Base-by-base conservation (phyloP, 2,113 vertebrate species). In the Gymnorhina tibicen region DNA sequence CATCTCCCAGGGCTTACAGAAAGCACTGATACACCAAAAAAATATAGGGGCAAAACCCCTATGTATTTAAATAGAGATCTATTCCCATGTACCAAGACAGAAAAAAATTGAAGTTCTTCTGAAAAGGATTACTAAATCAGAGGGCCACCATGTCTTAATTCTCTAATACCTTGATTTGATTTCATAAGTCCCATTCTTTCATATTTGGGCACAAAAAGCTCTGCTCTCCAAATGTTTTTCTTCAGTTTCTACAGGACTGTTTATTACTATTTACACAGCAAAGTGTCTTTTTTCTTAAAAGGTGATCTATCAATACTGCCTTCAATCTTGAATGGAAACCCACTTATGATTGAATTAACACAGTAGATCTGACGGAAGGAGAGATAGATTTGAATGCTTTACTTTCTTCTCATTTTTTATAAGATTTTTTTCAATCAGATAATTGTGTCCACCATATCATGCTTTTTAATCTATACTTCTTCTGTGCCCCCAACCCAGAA, bases 1-100 rank as follows among this genome's bases (percentile, higher is more conserved):
- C 21, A 77, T 50, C 26, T 92, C 39, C 14, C 19, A 74, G 37
- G 8, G 10, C 49, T 78, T 74, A 83, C 26, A 92, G 77, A 93
- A 94, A 53, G 7, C 26, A 58, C 11, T 62, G 14, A 70, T 63
- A 56, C 3, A 53, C 37, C 52, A 78, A 72, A 94, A 27, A 84
- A 15, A 55, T 14, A 58, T 28, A 7, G 8, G 3, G 5, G 0
- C 2, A 19, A 64, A 56, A 62, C 0, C 0, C 2, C 5, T 17
- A 16, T 32, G 15, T 22, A 46, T 69, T 68, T 75, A 67, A 60
- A 56, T 10, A 73, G 46, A 63, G 9, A 35, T 42, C 8, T 68
- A 32, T 39, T 78, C 18, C 9, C 7, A 33, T 5, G 16, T 21
- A 50, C 6, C 3, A 74, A 78, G 18, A 74, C 6, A 44, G 41